phyloP scores from a whole-genome alignment of 2,888 invertebrate species.

The Euplexia lucipara region DNA sequence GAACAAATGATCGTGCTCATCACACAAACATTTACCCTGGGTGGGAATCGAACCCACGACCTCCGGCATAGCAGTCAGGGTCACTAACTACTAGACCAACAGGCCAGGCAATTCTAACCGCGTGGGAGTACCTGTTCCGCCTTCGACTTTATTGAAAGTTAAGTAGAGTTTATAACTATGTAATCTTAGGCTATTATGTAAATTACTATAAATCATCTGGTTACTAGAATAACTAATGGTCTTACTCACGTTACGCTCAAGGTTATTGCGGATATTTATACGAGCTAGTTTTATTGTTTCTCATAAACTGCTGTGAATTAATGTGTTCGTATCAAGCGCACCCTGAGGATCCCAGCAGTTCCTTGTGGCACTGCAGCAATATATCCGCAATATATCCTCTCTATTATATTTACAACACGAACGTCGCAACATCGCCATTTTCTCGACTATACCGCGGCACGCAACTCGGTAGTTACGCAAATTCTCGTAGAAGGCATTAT shows the following conservation, averaged over 20 bases:
- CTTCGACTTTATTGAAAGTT: slow-evolving; percentile 1
- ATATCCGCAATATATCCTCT: slow-evolving; percentile 37
- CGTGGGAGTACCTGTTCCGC: background rate
- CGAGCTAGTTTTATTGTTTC: slow-evolving; percentile 22
- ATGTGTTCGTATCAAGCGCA: slow-evolving; percentile 3
- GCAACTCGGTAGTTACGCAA: slow-evolving; percentile 57
- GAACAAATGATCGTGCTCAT: too few relatives aligned
- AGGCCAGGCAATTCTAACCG: too few relatives aligned
- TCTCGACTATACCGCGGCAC: slow-evolving; percentile 41
- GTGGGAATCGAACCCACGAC: too few relatives aligned
- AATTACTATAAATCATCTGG: slow-evolving; percentile 29
- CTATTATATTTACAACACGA: slow-evolving; percentile 11
- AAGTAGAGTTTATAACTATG: slow-evolving; percentile 5
- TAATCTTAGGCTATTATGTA: slow-evolving; percentile 10
- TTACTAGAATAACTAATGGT: slow-evolving; percentile 20
- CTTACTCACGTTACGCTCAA: slow-evolving; percentile 16
- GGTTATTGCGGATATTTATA: slow-evolving; percentile 2
- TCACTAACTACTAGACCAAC: too few relatives aligned
- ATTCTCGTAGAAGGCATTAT: slow-evolving; percentile 44
- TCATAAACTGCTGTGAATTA: slow-evolving; percentile 13
- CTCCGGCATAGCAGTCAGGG: too few relatives aligned
- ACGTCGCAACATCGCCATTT: slow-evolving; percentile 27
- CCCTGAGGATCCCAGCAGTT: slow-evolving; percentile 1
- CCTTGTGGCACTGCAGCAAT: slow-evolving; percentile 31
- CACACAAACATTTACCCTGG: too few relatives aligned